Evolutionary conservation across 2,797 vertebrate species (phyloP), one percentile per base, ranked within the genome.

Genomic region (Neostethus bicornis): DNA sequence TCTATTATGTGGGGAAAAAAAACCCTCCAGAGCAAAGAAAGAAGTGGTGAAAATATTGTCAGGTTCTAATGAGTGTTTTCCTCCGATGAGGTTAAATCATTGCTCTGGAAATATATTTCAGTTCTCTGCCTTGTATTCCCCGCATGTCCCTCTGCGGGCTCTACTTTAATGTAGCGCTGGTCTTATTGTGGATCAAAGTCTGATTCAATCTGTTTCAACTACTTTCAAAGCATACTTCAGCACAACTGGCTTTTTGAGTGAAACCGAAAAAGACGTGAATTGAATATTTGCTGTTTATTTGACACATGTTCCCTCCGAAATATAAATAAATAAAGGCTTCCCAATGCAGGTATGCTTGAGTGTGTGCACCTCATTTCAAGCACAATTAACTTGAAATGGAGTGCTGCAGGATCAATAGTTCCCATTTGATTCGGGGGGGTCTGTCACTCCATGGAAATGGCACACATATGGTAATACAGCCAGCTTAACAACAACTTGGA

Each of bases 351-450:
- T 91, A 91, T 85, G 83, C 85, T 85, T 70, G 84, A 87, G 85
- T 86, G 89, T 91, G 87, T 90, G 90, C 85, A 88, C 92, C 91
- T 93, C 92, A 94, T 94, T 94, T 93, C 92, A 92, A 93, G 92
- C 92, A 92, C 92, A 92, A 93, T 93, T 93, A 93, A 94, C 92
- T 92, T 92, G 92, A 93, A 94, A 93, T 94, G 91, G 91, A 92
- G 91, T 91, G 88, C 90, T 92, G 87, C 87, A 86, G 89, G 92
- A 94, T 94, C 92, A 93, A 93, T 93, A 92, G 92, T 92, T 90
- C 90, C 89, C 87, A 90, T 90, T 92, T 91, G 92, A 93, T 92
- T 90, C 86, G 87, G 80, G 86, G 85, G 75, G 79, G 74, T 86
- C 87, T 91, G 90, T 91, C 89, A 90, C 84, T 90, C 85, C 81